Conservation (phyloP, 2,797 vertebrate species). For the Protosalanx chinensis region DNA sequence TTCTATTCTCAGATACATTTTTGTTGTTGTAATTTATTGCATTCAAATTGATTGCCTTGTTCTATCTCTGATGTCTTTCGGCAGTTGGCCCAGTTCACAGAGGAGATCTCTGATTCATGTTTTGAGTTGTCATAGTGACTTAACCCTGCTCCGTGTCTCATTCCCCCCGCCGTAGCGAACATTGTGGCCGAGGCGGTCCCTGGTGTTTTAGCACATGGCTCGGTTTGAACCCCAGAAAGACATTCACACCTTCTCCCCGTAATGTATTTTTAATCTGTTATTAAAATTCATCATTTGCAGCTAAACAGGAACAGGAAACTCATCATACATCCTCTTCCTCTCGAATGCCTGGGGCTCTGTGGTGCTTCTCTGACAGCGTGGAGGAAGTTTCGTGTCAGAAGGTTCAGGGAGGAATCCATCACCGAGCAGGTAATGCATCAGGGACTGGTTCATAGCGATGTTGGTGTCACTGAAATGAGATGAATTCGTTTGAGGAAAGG, state of each 20-base stretch:
- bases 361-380: not conserved
- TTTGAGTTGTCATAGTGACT: not conserved
- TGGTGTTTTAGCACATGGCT: too few species aligned
- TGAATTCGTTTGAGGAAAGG: not conserved
- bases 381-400: not conserved
- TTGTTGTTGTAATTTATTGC: too few species aligned
- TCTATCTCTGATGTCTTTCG: too few species aligned
- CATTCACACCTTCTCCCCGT: not conserved
- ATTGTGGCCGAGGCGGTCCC: too few species aligned
- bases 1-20: too few species aligned
- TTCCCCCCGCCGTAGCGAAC: too few species aligned
- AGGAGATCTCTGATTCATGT: too few species aligned
- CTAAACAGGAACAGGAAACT: not conserved
- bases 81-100: too few species aligned
- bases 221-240: too few species aligned
- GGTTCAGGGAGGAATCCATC: not conserved
- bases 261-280: conserved; percentile 5
- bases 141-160: not conserved
- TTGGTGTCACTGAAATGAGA: not conserved
- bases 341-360: not conserved
- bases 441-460: not conserved
- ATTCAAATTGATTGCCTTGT: too few species aligned
- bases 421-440: not conserved
- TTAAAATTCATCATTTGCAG: conserved; percentile 7
- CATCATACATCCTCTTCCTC: conserved; percentile 2